Evolutionary conservation across 2,113 vertebrate genomes (phyloP).

Genomic region (Alces alces): DNA sequence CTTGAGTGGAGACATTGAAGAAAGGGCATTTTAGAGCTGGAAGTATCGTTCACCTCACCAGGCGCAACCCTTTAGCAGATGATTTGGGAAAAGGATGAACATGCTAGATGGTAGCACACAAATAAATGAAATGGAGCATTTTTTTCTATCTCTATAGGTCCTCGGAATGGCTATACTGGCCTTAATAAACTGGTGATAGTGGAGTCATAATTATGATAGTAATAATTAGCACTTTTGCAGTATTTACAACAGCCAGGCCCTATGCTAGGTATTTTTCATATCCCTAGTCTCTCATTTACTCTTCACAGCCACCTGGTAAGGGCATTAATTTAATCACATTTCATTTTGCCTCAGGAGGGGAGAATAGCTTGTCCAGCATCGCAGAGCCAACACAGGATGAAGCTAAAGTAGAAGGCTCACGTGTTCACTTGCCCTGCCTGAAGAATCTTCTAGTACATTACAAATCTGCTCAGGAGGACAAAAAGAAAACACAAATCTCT

Average conservation of each 20-base stretch:
- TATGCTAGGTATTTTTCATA: accelerated
- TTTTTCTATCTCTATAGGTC: no score
- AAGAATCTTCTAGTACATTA: accelerated
- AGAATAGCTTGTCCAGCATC: background rate
- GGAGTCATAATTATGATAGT: background rate
- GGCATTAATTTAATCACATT: background rate
- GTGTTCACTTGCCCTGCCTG: no score
- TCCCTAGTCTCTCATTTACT: background rate
- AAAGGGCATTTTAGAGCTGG: background rate
- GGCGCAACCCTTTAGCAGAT: background rate
- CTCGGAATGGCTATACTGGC: background rate
- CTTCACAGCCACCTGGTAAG: background rate
- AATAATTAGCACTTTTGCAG: background rate
- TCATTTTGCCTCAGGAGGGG: background rate
- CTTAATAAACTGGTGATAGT: background rate
- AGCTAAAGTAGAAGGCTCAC: background rate
- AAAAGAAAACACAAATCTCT: background rate
- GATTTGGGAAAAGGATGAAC: background rate
- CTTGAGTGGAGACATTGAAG: background rate
- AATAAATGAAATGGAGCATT: background rate
- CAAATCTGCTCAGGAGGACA: background rate
- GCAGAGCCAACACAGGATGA: background rate
- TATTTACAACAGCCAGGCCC: no score
- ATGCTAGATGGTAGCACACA: background rate
- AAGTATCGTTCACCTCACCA: background rate